Evolutionary conservation across 2,888 invertebrate genomes (phyloP).

Genomic region (Octonoba sinensis): DNA sequence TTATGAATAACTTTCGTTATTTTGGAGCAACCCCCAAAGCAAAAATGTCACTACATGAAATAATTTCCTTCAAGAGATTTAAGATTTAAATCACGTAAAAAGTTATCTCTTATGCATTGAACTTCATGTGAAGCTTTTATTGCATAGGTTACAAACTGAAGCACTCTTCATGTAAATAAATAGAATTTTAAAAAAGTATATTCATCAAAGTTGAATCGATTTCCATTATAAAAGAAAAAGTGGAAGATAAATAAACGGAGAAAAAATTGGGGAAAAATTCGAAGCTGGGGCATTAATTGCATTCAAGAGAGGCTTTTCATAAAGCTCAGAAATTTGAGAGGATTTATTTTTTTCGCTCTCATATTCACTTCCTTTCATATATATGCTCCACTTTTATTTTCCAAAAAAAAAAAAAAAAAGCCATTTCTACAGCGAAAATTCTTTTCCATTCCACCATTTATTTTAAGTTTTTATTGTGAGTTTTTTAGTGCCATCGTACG

Average conservation of each 20-base stretch:
- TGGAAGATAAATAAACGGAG: constrained; percentile 1
- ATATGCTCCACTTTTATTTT: constrained; percentile 26
- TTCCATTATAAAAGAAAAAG: constrained; percentile 46
- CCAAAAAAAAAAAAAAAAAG: constrained; percentile 30
- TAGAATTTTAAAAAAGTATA: constrained; percentile 23
- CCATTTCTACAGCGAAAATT: too few relatives aligned
- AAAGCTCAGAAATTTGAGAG: constrained; percentile 40
- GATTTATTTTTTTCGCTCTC: constrained; percentile 26
- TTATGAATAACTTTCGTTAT: too few relatives aligned
- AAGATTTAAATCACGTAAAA: too few relatives aligned
- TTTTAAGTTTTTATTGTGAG: too few relatives aligned
- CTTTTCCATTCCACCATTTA: too few relatives aligned
- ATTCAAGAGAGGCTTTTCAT: constrained; percentile 37
- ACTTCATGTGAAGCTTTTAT: neutral
- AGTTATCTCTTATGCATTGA: constrained; percentile 1
- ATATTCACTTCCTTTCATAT: constrained; percentile 39
- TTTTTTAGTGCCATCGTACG: too few relatives aligned
- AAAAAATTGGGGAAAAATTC: constrained; percentile 16
- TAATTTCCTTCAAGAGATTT: too few relatives aligned
- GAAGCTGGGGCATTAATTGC: constrained; percentile 44
- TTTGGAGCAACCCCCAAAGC: too few relatives aligned
- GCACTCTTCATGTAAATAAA: constrained; percentile 32
- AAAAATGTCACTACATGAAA: too few relatives aligned
- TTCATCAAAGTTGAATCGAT: constrained; percentile 51
- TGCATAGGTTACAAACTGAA: neutral